Base-by-base conservation (phyloP, 2,888 invertebrate genomes). In the Trachelus iudaicus region DNA sequence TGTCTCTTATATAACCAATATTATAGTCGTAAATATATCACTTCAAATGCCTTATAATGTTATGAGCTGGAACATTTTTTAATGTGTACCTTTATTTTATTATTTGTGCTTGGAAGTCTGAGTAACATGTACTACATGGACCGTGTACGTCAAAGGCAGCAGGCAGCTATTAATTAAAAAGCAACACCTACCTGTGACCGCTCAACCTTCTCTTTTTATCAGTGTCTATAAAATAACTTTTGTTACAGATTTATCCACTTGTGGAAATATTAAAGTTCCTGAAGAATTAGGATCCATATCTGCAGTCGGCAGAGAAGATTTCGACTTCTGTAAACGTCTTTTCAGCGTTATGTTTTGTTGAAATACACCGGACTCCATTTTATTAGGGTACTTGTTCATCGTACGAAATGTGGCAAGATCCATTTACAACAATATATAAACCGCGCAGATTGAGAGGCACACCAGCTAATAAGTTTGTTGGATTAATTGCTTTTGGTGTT, bases 391-490 rank as follows among this genome's bases (percentile, higher is more conserved):
- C 23, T 15, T 6, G 23, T 56, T 56, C 40, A 56, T 33, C 33
- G 13, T 31, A 71, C 35, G 30, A 74, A 35, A 74, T 74, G 33
- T 73, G 68, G 74, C 73, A 73, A 77, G 86, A 84, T 81, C 85
- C 85, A 68, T 71, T 34, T 31, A 71, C 33, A 33, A 71, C 75
- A 13, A 83, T 80, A 78, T 83, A 85, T 78, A 89, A 87, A 78
- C 86, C 87, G 68, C 80, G 83, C 33, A 83, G 83, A 77, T 69
- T 86, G 30, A 83, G 81, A 82, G 88, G 87, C 78, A 90, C 90
- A 23, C 85, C 87, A 33, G 80, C 84, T 0, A 79, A 81, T 40
- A 83, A 75, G 80, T 75, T 77, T 37, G 34, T 31, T 15, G 40
- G 35, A 37, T 56, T 76, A 4, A 0, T 77, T 13, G 37, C 77